Evolutionary conservation across 2,113 vertebrate species (phyloP), one percentile per base, ranked within the genome.

Genomic region (Willisornis vidua): DNA sequence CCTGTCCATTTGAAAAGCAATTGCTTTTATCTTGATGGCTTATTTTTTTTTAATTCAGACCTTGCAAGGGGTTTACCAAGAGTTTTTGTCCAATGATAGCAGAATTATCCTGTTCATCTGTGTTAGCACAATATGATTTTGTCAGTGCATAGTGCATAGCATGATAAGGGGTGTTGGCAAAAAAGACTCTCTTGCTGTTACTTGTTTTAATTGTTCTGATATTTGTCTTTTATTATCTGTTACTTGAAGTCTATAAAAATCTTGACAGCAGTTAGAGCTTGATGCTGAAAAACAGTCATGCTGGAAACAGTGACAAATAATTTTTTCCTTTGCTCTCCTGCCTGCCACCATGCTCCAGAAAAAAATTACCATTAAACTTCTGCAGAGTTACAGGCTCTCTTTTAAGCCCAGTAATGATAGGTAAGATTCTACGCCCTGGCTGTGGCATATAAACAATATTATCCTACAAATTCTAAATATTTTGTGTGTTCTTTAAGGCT

Each of bases 31-130:
- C 79, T 86, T 48, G 45, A 58, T 86, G 63, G 45, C 19, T 92
- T 63, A 10, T 88, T 94, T 94, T 93, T 94, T 93, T 93, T 81
- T 29, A 81, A 77, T 67, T 72, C n/a, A 81, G 76, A 43, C 18
- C 29, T 51, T 66, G 57, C 51, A 68, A 54, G 39, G 61, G 17
- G 71, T 92, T 87, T 72, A 70, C 70, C 35, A 61, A 6, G 59
- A 31, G n/a, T 33, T 94, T 92, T 76, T 75, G 51, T 37, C 41
- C 58, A 51, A 48, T 61, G 74, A 14, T 11, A 67, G 70, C 43
- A 85, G 74, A 65, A 35, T 80, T 81, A 72, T 91, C 52, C 57
- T 52, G 12, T n/a, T 68, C 55, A 35, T 51, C 17, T 85, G 15
- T 25, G 63, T 74, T 33, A 45, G n/a, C 37, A 16, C 61, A 71